Evolutionary conservation across 2,797 vertebrate genomes (phyloP).

Genomic region (Falco naumanni): DNA sequence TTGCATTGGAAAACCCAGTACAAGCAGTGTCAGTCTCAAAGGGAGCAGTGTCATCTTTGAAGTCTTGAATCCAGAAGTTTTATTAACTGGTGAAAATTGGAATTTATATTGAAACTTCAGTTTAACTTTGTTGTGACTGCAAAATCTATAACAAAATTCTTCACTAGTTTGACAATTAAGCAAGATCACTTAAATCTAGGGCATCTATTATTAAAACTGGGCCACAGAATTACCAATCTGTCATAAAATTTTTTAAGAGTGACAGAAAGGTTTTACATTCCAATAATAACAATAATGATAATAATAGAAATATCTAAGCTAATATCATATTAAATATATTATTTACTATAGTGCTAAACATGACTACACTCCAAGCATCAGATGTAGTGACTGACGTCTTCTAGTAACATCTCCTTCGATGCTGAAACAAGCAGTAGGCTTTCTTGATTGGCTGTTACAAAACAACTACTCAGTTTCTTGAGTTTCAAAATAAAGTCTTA

Average conservation of each 20-base stretch:
- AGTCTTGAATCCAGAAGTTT: not conserved
- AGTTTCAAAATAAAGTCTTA: constrained; percentile 8
- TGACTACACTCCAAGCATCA: not conserved
- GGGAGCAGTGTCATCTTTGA: not conserved
- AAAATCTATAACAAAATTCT: not conserved
- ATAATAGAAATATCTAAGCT: not conserved
- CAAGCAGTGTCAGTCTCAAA: not conserved
- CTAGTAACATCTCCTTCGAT: not conserved
- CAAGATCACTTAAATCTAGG: not conserved
- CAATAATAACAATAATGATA: not conserved
- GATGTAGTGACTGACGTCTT: not conserved
- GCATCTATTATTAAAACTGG: not conserved
- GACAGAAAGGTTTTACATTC: not conserved
- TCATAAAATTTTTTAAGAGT: not conserved
- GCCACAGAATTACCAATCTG: not conserved
- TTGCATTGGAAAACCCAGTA: not conserved
- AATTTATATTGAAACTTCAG: not conserved
- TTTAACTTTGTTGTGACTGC: not conserved
- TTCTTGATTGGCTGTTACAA: not conserved
- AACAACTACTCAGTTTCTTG: not conserved
- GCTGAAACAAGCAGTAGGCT: not conserved
- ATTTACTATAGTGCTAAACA: not conserved
- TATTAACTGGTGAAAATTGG: not conserved
- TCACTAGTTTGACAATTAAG: not conserved
- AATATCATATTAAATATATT: not conserved